These are phyloP conservation scores for Emydura subglobosa DNA, from an alignment of 2,113 vertebrate genomes.

Conservation along the genomic window DNA sequence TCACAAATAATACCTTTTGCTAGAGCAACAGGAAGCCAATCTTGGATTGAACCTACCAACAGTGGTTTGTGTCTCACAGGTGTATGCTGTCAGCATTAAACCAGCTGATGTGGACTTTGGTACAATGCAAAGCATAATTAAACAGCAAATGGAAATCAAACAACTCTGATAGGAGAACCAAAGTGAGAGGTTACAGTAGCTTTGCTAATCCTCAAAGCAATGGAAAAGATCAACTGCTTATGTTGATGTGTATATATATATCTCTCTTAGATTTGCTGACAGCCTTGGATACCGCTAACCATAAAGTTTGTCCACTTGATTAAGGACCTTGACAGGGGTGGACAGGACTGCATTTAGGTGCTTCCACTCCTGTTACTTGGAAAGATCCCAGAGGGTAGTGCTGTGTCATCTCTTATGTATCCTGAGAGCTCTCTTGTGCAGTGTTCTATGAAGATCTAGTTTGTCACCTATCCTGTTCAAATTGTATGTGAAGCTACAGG, in stretches of 20 bases:
- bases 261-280: no score
- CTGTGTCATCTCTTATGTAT: not conserved
- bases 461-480: not conserved
- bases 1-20: slow-evolving; percentile 27
- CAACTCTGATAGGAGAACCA: not conserved
- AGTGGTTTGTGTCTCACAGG: not conserved
- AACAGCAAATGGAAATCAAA: slow-evolving; percentile 19
- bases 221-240: not conserved
- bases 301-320: slow-evolving; percentile 3
- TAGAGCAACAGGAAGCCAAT: slow-evolving; percentile 32
- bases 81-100: not conserved
- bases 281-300: no score
- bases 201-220: not conserved
- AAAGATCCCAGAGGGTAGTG: not conserved
- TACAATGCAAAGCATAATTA: not conserved
- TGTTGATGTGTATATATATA: not conserved
- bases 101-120: not conserved
- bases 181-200: not conserved
- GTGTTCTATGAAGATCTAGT: not conserved
- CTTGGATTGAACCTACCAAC: not conserved
- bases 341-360: not conserved
- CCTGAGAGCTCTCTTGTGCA: not conserved
- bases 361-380: not conserved
- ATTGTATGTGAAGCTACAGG: not conserved
- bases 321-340: not conserved